These are phyloP conservation scores for Proales similis DNA, from an alignment of 1,140 invertebrate genomes.

Conservation along the genomic window DNA sequence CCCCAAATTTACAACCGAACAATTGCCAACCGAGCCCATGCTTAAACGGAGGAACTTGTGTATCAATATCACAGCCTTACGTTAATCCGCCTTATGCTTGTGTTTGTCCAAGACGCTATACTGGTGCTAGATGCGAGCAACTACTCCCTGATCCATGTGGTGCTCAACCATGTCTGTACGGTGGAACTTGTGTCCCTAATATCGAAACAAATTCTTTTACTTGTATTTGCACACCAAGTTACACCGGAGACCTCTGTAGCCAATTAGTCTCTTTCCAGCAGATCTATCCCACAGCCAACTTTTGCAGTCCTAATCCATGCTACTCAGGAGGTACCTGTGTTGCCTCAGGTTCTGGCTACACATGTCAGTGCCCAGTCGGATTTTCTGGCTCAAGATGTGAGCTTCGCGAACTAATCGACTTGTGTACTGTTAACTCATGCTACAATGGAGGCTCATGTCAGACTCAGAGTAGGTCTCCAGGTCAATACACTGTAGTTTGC, in stretches of 20 bases:
- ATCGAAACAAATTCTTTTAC: neutral
- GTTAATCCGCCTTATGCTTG: constrained; percentile 24
- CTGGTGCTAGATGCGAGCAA: constrained; percentile 21
- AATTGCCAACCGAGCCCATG: constrained; percentile 56
- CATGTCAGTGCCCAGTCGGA: constrained; percentile 74
- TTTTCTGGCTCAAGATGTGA: constrained; percentile 57
- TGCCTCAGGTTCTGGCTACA: constrained; percentile 58
- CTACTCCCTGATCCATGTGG: neutral
- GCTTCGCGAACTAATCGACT: constrained; percentile 56
- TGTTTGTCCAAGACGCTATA: constrained; percentile 26
- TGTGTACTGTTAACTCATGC: constrained; percentile 22
- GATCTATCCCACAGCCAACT: constrained; percentile 1
- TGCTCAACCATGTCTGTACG: constrained; percentile 67
- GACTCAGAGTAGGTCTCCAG: constrained; percentile 7
- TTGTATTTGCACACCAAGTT: constrained; percentile 20
- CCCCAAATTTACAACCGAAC: constrained; percentile 4
- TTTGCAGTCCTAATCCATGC: constrained; percentile 18
- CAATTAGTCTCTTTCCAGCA: constrained; percentile 11
- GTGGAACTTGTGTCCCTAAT: constrained; percentile 64
- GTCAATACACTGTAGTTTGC: constrained; percentile 33
- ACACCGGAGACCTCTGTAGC: constrained; percentile 6
- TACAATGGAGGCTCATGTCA: constrained; percentile 36
- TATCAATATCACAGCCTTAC: constrained; percentile 45
- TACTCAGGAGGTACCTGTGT: constrained; percentile 34
- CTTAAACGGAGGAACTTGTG: constrained; percentile 83